Conservation (phyloP, 2,113 vertebrate species). For the Tragulus kanchil region DNA sequence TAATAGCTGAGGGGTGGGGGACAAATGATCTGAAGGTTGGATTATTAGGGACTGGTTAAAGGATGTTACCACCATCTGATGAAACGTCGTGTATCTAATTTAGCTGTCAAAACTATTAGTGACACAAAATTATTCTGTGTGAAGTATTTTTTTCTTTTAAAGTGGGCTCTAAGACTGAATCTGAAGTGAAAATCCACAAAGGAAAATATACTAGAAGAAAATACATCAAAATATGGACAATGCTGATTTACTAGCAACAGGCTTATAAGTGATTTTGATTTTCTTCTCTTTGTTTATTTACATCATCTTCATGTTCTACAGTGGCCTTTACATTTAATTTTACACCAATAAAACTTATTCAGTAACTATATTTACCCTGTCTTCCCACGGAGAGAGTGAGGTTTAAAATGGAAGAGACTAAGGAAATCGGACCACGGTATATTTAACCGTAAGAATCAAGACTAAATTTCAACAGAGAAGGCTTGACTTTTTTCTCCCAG, state of each 20-base stretch:
- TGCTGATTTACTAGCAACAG: background rate
- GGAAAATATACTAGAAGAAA: background rate
- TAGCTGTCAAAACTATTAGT: constrained; percentile 15
- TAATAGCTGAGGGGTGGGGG: background rate
- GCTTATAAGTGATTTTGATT: background rate
- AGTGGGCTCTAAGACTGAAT: background rate
- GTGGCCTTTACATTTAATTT: background rate
- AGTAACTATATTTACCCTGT: background rate
- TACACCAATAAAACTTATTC: background rate
- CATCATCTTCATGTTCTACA: background rate
- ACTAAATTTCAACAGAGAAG: constrained; percentile 78
- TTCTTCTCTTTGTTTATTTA: constrained; percentile 7
- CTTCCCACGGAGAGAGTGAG: background rate
- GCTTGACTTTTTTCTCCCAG: constrained; percentile 58
- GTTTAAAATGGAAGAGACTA: background rate
- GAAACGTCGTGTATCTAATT: background rate
- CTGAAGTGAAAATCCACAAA: background rate
- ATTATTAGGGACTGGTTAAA: background rate
- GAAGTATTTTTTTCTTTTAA: background rate
- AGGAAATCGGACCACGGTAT: background rate
- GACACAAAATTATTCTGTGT: constrained; percentile 30
- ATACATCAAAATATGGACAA: background rate
- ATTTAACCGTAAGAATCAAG: constrained; percentile 78
- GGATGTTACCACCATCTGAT: background rate
- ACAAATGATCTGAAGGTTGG: background rate